Percentiles rank a stretch among this genome's conserved stretches.
phyloP scores from a whole-genome alignment of 2,797 vertebrate species.

The Coregonus ussuriensis region DNA sequence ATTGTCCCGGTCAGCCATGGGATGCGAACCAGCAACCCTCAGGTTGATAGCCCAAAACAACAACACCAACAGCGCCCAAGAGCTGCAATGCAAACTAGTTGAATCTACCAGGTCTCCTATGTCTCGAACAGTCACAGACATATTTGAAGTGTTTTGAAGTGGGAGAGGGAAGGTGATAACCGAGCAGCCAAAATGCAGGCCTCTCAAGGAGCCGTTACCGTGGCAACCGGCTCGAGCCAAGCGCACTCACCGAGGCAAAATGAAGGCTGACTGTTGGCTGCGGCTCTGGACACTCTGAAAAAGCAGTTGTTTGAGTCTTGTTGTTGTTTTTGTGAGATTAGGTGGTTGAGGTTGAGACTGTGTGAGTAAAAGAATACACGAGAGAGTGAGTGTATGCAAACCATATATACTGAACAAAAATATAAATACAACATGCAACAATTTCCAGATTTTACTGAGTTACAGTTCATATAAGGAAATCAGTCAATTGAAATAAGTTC shows the following conservation, averaged over 20 bases:
- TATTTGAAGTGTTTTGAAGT: neutral
- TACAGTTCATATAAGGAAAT: no score
- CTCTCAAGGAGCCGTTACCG: conserved; percentile 40
- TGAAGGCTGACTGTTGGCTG: conserved; percentile 10
- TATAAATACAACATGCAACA: no score
- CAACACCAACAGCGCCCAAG: neutral
- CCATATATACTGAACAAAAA: neutral
- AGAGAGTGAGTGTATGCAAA: neutral
- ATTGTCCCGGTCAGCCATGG: neutral
- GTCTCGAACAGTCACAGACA: neutral
- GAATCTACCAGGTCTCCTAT: neutral
- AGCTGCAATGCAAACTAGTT: neutral
- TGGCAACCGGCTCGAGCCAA: conserved; percentile 32
- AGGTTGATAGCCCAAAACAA: neutral
- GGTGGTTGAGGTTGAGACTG: conserved; percentile 18
- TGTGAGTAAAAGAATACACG: neutral
- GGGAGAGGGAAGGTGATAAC: neutral
- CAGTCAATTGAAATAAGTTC: no score
- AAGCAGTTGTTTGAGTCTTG: conserved; percentile 1
- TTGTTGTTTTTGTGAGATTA: neutral
- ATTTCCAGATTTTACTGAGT: no score
- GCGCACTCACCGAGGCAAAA: conserved; percentile 17
- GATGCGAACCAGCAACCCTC: neutral
- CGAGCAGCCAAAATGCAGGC: neutral
- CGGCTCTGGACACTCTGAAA: neutral